Percentiles rank a stretch among this genome's conserved stretches.
Conservation (phyloP, 2,797 vertebrate species). For the Trematomus bernacchii region DNA sequence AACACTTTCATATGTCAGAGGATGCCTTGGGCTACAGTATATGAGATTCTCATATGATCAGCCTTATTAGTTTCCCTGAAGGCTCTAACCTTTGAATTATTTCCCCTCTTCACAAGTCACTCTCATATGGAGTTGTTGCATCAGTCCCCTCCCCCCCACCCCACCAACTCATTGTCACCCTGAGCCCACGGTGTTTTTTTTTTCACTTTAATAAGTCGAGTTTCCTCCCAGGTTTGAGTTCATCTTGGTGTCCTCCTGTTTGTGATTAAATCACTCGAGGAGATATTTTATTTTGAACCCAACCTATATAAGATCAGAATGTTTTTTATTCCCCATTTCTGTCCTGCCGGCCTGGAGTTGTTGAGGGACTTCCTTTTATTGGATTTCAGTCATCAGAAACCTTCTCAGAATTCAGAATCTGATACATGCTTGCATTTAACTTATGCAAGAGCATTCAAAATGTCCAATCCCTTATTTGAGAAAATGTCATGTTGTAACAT, state of each 20-base stretch:
- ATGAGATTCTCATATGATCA: slow-evolving; percentile 65
- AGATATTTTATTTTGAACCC: slow-evolving; percentile 76
- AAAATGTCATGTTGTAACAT: neutral
- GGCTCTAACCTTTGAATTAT: slow-evolving; percentile 73
- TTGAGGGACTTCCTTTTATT: slow-evolving; percentile 67
- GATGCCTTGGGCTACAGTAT: slow-evolving; percentile 59
- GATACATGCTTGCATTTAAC: slow-evolving; percentile 44
- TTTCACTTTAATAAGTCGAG: slow-evolving; percentile 67
- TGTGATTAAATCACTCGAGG: slow-evolving; percentile 72
- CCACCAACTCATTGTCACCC: slow-evolving; percentile 40
- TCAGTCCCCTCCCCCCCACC: slow-evolving; percentile 21
- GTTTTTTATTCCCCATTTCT: slow-evolving; percentile 40
- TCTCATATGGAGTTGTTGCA: slow-evolving; percentile 56
- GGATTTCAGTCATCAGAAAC: slow-evolving; percentile 57
- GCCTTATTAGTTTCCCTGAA: slow-evolving; percentile 73
- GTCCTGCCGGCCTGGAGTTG: slow-evolving; percentile 32
- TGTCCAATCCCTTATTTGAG: slow-evolving; percentile 12
- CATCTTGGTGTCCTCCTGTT: slow-evolving; percentile 57
- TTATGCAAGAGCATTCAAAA: slow-evolving; percentile 37
- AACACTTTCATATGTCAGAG: slow-evolving; percentile 67
- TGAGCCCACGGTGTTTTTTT: slow-evolving; percentile 49
- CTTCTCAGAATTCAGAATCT: slow-evolving; percentile 55
- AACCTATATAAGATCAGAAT: slow-evolving; percentile 46
- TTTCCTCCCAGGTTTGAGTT: slow-evolving; percentile 68
- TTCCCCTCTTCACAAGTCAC: slow-evolving; percentile 49